Conservation (phyloP, 2,888 invertebrate species). For the Nemoura dubitans region DNA sequence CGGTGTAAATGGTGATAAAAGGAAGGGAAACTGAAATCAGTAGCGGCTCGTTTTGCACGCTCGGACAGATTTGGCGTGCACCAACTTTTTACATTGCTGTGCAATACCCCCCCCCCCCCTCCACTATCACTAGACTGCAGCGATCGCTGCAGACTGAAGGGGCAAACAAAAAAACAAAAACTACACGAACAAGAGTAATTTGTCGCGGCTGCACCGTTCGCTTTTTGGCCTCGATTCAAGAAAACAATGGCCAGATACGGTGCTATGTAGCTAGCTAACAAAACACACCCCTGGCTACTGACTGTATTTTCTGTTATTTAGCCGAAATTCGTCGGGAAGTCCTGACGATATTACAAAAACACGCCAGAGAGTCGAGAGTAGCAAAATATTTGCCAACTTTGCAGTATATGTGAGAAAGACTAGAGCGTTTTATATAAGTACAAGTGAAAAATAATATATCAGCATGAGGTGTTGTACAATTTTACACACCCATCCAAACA, state of each 20-base stretch:
- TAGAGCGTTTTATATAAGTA: too few species aligned
- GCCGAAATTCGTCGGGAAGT: neutral
- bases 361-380: neutral
- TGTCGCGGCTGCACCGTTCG: slow-evolving; percentile 14
- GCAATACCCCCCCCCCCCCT: too few species aligned
- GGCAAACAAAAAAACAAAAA: neutral
- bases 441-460: too few species aligned
- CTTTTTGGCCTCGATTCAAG: slow-evolving; percentile 14
- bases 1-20: neutral
- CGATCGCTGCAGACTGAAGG: neutral
- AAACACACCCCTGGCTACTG: neutral
- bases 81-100: slow-evolving; percentile 33
- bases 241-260: neutral
- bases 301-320: neutral
- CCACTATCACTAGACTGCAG: too few species aligned
- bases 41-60: slow-evolving; percentile 3
- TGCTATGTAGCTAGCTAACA: neutral
- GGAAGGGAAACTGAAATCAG: neutral
- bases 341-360: neutral
- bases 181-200: neutral
- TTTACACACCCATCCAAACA: too few species aligned
- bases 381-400: neutral
- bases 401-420: neutral
- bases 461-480: too few species aligned
- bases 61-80: slow-evolving; percentile 22